phyloP scores from a whole-genome alignment of 2,888 invertebrate species.

The Hydrotaea cyrtoneurina region DNA sequence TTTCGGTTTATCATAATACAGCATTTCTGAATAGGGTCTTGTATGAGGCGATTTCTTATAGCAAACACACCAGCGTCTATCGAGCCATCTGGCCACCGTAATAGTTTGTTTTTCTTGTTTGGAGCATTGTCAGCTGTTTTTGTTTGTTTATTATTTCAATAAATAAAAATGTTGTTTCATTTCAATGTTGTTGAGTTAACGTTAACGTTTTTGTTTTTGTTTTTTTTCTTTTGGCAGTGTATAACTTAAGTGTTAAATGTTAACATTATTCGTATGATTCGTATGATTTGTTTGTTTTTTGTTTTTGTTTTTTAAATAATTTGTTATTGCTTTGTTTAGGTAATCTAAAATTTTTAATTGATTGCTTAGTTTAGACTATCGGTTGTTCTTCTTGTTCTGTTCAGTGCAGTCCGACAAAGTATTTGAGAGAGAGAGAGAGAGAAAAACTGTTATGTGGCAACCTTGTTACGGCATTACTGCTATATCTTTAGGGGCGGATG shows the following conservation, averaged over 20 bases:
- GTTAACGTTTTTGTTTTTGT: slow-evolving; percentile 33
- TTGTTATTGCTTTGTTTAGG: slow-evolving; percentile 55
- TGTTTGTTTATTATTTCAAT: background rate
- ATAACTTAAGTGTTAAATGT: slow-evolving; percentile 70
- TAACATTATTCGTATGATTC: slow-evolving; percentile 41
- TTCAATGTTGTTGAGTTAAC: slow-evolving; percentile 8
- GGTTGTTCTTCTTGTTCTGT: slow-evolving; percentile 39
- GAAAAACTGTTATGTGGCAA: slow-evolving; percentile 11
- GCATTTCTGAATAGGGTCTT: slow-evolving; percentile 1
- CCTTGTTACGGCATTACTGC: slow-evolving; percentile 13
- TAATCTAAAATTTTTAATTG: slow-evolving; percentile 51
- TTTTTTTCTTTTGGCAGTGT: slow-evolving; percentile 75
- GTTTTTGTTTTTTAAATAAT: slow-evolving; percentile 43
- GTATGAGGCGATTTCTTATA: slow-evolving; percentile 8
- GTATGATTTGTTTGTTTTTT: slow-evolving; percentile 32
- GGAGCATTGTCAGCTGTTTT: slow-evolving; percentile 31
- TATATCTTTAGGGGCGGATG: no score
- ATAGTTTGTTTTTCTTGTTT: background rate
- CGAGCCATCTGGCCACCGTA: slow-evolving; percentile 34
- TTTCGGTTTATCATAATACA: slow-evolving; percentile 19
- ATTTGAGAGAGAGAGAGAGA: background rate
- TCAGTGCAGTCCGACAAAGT: slow-evolving; percentile 57
- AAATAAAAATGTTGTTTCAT: slow-evolving; percentile 8
- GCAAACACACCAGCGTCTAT: slow-evolving; percentile 52
- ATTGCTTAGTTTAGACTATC: slow-evolving; percentile 57